Evolutionary conservation across 2,888 invertebrate species (phyloP).

Genomic region (Disparrhopalites patrizii): DNA sequence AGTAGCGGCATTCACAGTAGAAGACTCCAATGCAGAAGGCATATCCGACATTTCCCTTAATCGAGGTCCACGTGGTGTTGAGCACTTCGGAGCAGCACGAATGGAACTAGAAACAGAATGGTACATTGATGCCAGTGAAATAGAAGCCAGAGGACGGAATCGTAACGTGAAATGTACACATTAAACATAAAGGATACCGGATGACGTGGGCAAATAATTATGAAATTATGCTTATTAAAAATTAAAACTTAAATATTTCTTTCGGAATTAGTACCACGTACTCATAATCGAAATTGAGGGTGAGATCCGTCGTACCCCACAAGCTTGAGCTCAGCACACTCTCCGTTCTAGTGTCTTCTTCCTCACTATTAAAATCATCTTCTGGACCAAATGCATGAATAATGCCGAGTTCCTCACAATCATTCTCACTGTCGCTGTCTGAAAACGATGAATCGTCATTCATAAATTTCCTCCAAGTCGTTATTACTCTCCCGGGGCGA

Average conservation of each 20-base stretch:
- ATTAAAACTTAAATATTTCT: too few relatives aligned
- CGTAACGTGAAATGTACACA: too few relatives aligned
- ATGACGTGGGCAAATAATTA: too few relatives aligned
- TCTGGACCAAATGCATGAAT: constrained; percentile 22
- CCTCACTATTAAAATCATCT: neutral
- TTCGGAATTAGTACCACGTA: too few relatives aligned
- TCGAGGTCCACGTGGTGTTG: constrained; percentile 15
- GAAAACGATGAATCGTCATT: constrained; percentile 1
- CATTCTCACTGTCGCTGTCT: constrained; percentile 6
- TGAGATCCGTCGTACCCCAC: constrained; percentile 23
- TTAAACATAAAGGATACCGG: too few relatives aligned
- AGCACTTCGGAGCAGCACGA: constrained; percentile 23
- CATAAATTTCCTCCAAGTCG: neutral
- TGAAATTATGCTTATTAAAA: too few relatives aligned
- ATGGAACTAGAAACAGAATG: neutral
- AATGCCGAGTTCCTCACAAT: constrained; percentile 15
- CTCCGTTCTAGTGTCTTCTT: constrained; percentile 7
- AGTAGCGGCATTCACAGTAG: constrained; percentile 15
- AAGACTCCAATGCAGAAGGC: constrained; percentile 9
- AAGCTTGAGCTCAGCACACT: constrained; percentile 1
- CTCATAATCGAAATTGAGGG: constrained; percentile 22
- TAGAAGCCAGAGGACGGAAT: too few relatives aligned
- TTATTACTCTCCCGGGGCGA: neutral
- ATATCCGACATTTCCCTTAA: neutral
- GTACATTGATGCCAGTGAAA: too few relatives aligned